Evolutionary conservation across 2,888 invertebrate species (phyloP).

Genomic region (Iselma pallidipennis): DNA sequence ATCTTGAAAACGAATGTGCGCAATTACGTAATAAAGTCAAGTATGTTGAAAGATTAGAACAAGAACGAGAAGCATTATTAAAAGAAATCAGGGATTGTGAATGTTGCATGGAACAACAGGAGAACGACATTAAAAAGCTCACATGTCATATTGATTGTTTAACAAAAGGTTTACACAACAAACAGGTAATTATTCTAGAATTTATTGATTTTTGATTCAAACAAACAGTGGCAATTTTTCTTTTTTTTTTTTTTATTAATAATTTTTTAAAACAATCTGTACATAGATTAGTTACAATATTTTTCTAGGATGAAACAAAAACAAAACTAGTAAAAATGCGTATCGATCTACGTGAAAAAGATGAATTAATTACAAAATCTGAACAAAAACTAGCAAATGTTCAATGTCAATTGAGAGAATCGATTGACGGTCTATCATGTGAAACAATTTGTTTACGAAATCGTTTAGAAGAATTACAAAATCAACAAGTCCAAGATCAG

Average conservation of each 20-base stretch:
- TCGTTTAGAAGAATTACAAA: background rate
- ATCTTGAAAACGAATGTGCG: conserved; percentile 45
- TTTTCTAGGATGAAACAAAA: conserved; percentile 45
- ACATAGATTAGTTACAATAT: background rate
- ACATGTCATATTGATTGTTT: conserved; percentile 60
- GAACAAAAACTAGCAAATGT: background rate
- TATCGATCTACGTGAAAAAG: conserved; percentile 48
- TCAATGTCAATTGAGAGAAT: background rate
- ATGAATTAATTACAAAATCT: conserved; percentile 26
- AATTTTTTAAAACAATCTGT: too few relatives aligned
- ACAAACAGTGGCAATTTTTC: background rate
- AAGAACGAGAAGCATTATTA: conserved; percentile 58
- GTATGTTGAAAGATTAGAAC: conserved; percentile 49
- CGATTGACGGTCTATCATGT: background rate
- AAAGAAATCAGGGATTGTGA: conserved; percentile 62
- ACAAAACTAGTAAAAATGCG: conserved; percentile 46
- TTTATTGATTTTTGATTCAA: background rate
- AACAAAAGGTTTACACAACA: conserved; percentile 47
- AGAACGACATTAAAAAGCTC: conserved; percentile 62
- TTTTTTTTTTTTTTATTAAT: too few relatives aligned
- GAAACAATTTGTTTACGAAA: background rate
- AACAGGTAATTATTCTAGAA: conserved; percentile 45
- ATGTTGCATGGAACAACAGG: conserved; percentile 62
- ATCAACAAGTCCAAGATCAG: background rate
- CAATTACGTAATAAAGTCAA: conserved; percentile 44